A percentile compares a stretch with the other conserved stretches of the same genome.
phyloP scores from a whole-genome alignment of 2,888 invertebrate genomes.

The Patella caerulea region DNA sequence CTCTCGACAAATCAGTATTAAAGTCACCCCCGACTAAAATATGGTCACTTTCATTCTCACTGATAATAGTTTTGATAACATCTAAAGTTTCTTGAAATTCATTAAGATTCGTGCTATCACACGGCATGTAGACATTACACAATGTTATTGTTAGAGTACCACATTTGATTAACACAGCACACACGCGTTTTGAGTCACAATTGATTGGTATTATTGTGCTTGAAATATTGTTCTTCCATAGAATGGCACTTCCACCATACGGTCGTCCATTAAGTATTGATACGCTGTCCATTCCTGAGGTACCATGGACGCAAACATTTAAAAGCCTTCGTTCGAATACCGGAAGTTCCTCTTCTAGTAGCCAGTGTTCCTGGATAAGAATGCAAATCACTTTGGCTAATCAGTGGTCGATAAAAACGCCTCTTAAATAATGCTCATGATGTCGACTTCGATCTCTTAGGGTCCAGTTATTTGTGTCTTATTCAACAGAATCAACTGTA shows the following conservation, averaged over 20 bases:
- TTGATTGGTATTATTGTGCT: too few species aligned
- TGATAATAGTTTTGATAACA: not conserved
- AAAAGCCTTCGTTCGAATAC: not conserved
- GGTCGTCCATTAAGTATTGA: not conserved
- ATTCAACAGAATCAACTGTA: too few species aligned
- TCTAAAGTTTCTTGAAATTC: not conserved
- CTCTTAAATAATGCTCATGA: too few species aligned
- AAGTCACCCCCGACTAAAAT: not conserved
- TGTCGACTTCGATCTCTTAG: too few species aligned
- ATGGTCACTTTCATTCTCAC: not conserved
- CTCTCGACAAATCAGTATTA: not conserved
- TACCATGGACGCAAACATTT: not conserved
- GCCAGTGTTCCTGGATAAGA: not conserved
- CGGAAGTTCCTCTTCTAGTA: not conserved
- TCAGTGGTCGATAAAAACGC: too few species aligned
- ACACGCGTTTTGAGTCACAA: not conserved
- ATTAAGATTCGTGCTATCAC: not conserved
- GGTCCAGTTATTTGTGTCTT: too few species aligned
- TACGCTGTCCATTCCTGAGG: not conserved
- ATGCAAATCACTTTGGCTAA: too few species aligned
- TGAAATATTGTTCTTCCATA: too few species aligned
- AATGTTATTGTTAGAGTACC: not conserved
- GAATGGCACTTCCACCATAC: not conserved
- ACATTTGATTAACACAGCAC: not conserved
- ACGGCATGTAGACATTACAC: not conserved